phyloP scores from a whole-genome alignment of 2,888 invertebrate species.

The Timema podura region DNA sequence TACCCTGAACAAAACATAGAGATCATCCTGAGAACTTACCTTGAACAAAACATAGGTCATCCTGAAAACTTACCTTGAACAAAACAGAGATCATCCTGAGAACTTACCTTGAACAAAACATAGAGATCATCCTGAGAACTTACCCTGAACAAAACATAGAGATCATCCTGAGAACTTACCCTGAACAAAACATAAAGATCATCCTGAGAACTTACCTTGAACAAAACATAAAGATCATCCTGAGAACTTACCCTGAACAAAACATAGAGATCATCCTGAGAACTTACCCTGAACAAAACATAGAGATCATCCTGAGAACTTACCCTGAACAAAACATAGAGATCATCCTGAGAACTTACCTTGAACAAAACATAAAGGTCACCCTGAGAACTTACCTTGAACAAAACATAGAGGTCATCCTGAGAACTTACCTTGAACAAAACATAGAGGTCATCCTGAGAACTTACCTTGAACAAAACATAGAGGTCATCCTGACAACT shows the following conservation, averaged over 20 bases:
- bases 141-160: constrained; percentile 84
- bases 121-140: constrained; percentile 86
- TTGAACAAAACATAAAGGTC: constrained; percentile 85
- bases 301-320: constrained; percentile 86
- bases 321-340: constrained; percentile 84
- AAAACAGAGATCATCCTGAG: constrained; percentile 83
- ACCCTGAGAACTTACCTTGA: too few species aligned
- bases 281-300: constrained; percentile 84
- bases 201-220: constrained; percentile 89
- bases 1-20: constrained; percentile 84
- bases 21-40: constrained; percentile 87
- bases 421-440: constrained; percentile 91
- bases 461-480: constrained; percentile 84
- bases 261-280: constrained; percentile 80
- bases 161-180: constrained; percentile 87
- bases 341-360: constrained; percentile 87
- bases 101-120: constrained; percentile 84
- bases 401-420: constrained; percentile 82
- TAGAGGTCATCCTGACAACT: constrained; percentile 87
- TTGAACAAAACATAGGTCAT: constrained; percentile 86
- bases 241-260: constrained; percentile 91
- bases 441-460: constrained; percentile 80
- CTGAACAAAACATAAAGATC: constrained; percentile 85
- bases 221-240: constrained; percentile 82
- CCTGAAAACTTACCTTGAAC: constrained; percentile 91